Evolutionary conservation across 2,113 vertebrate species (phyloP), one percentile per base, ranked within the genome.

Genomic region (Phalacrocorax carbo): DNA sequence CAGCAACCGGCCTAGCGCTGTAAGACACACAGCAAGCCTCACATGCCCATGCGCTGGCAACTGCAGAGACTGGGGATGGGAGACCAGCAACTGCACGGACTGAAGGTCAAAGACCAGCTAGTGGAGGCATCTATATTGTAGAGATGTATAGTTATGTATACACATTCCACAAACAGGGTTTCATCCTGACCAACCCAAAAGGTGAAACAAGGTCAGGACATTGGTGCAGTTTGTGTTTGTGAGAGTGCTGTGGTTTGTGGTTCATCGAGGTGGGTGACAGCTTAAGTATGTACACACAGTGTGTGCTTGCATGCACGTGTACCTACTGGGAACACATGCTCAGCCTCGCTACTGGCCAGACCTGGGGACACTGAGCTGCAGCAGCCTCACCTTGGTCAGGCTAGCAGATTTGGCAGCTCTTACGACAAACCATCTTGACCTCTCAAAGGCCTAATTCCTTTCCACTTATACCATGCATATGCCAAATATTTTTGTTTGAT

Each of bases 201-300:
- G 12, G 54, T 15, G 34, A 70, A 55, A 77, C 19, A 16, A 19
- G 27, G 48, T 48, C 46, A 51, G 69, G 69, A 21, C 54, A 15
- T 3, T 14, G 34, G 15, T 46, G 23, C 70, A 38, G 21, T 13
- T 0, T 26, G 29, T 25, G 25, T 44, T 75, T 52, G 70, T 34
- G 19, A 8, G 46, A 22, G 36, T 6, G 38, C 52, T 60, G 61
- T 40, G 40, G 48, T 30, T 54, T 77, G 48, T 30, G 10, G 15
- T 22, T n/a, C 22, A 62, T n/a, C 55, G 54, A n/a, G 0, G 1
- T 4, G 10, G 38, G 38, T 20, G 54, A 30, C 15, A 29, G 32
- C 0, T 0, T 25, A 14, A 11, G 4, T 14, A n/a, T 5, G 18
- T 19, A 8, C 18, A 29, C 3, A 2, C 7, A 36, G 1, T 6